Evolutionary conservation across 1,140 invertebrate species (phyloP), one percentile per base, ranked within the genome.

Genomic region (Bathynomus jamesi): DNA sequence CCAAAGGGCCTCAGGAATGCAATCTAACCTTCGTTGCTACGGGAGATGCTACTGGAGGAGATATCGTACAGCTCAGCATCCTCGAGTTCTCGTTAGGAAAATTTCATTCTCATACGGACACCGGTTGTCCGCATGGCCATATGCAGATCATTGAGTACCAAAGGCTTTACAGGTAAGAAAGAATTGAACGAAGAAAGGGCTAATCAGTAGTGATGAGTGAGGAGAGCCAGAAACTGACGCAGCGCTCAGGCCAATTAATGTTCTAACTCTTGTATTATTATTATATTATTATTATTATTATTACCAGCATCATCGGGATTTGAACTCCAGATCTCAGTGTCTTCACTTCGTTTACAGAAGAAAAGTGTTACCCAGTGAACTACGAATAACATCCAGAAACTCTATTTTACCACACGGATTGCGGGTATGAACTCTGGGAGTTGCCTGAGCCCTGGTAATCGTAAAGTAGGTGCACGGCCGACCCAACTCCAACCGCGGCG

Each of bases 141-240:
- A 70, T 70, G 69, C 69, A 70, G 69, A 65, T 70, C n/a, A 60
- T 70, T 32, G 69, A 70, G 61, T 60, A 70, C 30, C 62, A 64
- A 60, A 29, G 69, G 25, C 61, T 64, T 5, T 70, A 70, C 61
- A 70, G 69, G 69, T 70, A 28, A 28, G 4, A 28, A 29, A 27
- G 25, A n/a, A 53, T 53, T 53, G 11, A 53, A 53, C n/a, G 11
- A 53, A 53, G 46, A 64, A 28, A 27, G 24, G 2, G 17, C 28
- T 17, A 7, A n/a, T 29, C 24, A 25, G 17, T 29, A 64, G 11
- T 64, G 11, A 25, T 63, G 21, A 63, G 21, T 63, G 21, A 24
- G 7, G 28, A 11, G 4, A 31, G 5, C 10, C 8, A 7, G 13
- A 28, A 65, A n/a, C 10, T 63, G n/a, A n/a, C n/a, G n/a, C n/a